These are phyloP conservation scores for Sialis lutaria DNA, from an alignment of 2,888 invertebrate genomes.

Conservation along the genomic window DNA sequence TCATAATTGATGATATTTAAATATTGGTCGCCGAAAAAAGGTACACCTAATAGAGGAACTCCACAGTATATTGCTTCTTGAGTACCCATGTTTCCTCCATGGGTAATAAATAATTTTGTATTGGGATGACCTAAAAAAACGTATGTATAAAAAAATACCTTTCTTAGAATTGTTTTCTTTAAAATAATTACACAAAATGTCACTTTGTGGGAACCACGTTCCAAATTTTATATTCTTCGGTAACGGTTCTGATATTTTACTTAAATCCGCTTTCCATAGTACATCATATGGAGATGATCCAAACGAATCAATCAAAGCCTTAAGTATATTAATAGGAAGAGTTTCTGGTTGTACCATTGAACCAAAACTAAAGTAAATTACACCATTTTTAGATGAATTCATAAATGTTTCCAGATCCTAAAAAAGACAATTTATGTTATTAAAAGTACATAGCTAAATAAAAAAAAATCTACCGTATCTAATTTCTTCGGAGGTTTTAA, in stretches of 20 bases:
- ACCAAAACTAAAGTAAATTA: constrained; percentile 40
- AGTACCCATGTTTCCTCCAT: constrained; percentile 16
- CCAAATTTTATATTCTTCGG: constrained; percentile 31
- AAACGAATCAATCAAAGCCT: constrained; percentile 30
- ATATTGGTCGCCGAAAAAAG: constrained; percentile 16
- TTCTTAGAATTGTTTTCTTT: neutral
- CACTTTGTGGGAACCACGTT: constrained; percentile 36
- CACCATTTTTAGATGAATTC: constrained; percentile 15
- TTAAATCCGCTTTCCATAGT: constrained; percentile 34
- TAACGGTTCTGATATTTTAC: constrained; percentile 26
- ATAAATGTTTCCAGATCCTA: constrained; percentile 12
- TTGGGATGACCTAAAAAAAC: constrained; percentile 14
- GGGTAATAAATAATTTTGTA: constrained; percentile 15
- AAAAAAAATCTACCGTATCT: neutral
- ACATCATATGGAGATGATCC: constrained; percentile 33
- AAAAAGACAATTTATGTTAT: constrained; percentile 6
- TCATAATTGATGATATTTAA: constrained; percentile 12
- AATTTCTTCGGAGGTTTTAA: constrained; percentile 10
- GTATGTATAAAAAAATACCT: neutral
- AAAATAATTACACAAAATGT: constrained; percentile 29
- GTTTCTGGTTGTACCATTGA: constrained; percentile 37
- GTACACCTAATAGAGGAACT: constrained; percentile 17
- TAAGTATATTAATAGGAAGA: constrained; percentile 28
- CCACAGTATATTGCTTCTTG: constrained; percentile 15
- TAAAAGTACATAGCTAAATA: neutral